Evolutionary conservation across 92 coral and sea anemone genomes (phyloP).

Genomic region (Metridium senile): DNA sequence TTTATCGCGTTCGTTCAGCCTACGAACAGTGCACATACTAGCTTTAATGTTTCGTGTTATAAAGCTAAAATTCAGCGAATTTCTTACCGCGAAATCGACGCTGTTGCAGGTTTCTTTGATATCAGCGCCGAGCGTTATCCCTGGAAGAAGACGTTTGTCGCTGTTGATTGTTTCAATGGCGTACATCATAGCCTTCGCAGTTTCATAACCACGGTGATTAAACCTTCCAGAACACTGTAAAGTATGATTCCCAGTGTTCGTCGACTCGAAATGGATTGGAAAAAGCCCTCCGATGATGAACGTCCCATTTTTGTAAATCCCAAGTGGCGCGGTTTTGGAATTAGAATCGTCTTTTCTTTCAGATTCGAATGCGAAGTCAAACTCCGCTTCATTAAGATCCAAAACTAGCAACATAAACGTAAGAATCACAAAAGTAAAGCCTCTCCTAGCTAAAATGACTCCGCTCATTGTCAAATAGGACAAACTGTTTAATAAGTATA

Average conservation of each 20-base stretch:
- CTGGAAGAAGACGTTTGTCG: constrained; percentile 65
- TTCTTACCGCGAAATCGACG: constrained; percentile 77
- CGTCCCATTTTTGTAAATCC: constrained; percentile 59
- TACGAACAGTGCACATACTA: constrained; percentile 14
- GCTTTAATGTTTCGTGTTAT: constrained; percentile 62
- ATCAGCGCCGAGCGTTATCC: constrained; percentile 74
- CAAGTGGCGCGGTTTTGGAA: not conserved
- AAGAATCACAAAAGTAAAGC: too few relatives aligned
- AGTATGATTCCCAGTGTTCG: constrained; percentile 25
- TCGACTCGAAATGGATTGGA: constrained; percentile 68
- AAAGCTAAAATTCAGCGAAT: constrained; percentile 86
- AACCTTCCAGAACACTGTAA: constrained; percentile 63
- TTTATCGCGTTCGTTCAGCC: not conserved
- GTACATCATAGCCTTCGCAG: constrained; percentile 78
- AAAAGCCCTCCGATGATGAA: constrained; percentile 82
- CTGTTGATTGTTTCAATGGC: constrained; percentile 76
- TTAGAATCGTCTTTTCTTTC: not conserved
- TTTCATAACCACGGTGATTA: constrained; percentile 69
- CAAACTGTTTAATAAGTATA: too few relatives aligned
- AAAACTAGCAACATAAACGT: not conserved
- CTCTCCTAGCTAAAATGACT: too few relatives aligned
- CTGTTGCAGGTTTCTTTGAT: constrained; percentile 85
- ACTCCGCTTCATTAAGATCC: not conserved
- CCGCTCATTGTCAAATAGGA: too few relatives aligned
- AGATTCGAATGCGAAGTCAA: not conserved